Conservation (phyloP, 1,140 invertebrate genomes). For the Eueides isabella region DNA sequence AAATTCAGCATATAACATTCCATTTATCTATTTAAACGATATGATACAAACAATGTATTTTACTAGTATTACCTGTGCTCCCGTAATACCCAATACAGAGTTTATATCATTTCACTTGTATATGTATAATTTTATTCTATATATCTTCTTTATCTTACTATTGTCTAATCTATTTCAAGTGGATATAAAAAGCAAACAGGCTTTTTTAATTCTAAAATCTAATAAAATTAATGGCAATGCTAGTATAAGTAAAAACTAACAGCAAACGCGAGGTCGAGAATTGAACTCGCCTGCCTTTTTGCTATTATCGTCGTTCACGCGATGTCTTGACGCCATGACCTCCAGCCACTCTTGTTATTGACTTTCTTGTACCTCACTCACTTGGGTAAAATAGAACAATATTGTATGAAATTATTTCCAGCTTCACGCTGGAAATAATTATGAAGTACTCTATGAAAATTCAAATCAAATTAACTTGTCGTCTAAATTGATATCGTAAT, state of each 20-base stretch:
- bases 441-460: background rate
- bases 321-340: constrained; percentile 65
- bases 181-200: background rate
- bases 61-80: background rate
- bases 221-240: constrained; percentile 15
- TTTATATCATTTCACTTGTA: background rate
- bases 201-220: background rate
- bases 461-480: background rate
- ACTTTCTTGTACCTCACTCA: constrained; percentile 52
- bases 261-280: constrained; percentile 50
- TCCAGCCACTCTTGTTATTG: constrained; percentile 62
- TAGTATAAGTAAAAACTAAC: constrained; percentile 30
- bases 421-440: no score
- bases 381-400: background rate
- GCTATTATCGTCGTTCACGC: constrained; percentile 62
- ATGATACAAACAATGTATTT: background rate
- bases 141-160: background rate
- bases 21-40: background rate
- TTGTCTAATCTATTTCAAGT: background rate
- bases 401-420: constrained; percentile 1
- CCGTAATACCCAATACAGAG: background rate
- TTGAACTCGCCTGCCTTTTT: constrained; percentile 56
- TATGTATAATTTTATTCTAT: no score
- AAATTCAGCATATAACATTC: background rate
- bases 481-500: background rate